Percentiles rank a stretch among this genome's conserved stretches.
These are phyloP conservation scores for Microcebus griseorufus DNA, from an alignment of 2,113 vertebrate genomes.

Conservation along the genomic window DNA sequence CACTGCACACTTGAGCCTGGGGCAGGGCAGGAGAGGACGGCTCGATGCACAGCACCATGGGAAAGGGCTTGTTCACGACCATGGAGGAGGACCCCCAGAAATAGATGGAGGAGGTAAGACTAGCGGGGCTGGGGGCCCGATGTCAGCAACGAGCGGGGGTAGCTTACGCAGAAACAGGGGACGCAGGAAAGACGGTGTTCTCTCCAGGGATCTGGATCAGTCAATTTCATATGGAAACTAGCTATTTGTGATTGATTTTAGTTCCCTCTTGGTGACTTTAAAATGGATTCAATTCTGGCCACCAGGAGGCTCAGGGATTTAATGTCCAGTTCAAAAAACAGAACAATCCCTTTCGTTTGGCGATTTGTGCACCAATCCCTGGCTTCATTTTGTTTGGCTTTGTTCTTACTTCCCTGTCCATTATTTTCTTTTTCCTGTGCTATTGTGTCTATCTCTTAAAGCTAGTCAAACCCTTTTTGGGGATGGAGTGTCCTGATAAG, in stretches of 20 bases:
- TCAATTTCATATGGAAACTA: not conserved
- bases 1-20: not conserved
- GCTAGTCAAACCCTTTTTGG: not conserved
- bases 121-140: not conserved
- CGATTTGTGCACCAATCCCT: not conserved
- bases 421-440: not conserved
- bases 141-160: not conserved
- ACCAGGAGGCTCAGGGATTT: constrained; percentile 1
- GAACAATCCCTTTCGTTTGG: not conserved
- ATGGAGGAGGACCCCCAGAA: not conserved
- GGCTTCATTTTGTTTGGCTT: not conserved
- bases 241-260: not conserved
- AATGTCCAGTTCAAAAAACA: not conserved
- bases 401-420: not conserved
- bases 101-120: not conserved
- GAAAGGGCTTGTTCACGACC: not conserved
- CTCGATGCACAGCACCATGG: not conserved
- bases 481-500: not conserved
- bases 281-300: constrained; percentile 16
- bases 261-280: not conserved
- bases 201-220: not conserved
- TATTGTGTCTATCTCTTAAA: not conserved
- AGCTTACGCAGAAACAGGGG: rapidly evolving
- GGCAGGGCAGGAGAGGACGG: not conserved
- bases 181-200: not conserved